Evolutionary conservation across 1,140 invertebrate genomes (phyloP).

Genomic region (Drosophila parabipectinata): DNA sequence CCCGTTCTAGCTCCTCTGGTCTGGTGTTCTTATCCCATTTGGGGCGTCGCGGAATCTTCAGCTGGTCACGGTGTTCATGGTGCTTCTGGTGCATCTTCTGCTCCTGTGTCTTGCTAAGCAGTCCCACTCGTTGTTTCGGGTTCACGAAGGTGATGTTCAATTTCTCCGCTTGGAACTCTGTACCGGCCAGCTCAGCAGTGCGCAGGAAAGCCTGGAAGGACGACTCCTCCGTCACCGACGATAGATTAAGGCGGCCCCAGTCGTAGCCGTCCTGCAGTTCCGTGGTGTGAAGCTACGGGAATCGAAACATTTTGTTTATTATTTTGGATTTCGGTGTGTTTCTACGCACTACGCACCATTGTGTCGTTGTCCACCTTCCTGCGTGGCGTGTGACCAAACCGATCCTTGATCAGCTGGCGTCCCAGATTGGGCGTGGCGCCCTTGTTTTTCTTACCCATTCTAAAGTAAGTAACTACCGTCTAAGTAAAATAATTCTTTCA

Average conservation of each 20-base stretch:
- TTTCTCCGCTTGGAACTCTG: constrained; percentile 96
- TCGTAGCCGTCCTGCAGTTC: constrained; percentile 95
- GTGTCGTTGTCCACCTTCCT: constrained; percentile 87
- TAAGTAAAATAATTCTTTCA: neutral
- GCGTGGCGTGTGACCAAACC: constrained; percentile 87
- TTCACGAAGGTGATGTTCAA: constrained; percentile 89
- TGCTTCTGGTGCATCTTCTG: constrained; percentile 87
- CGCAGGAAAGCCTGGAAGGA: constrained; percentile 98
- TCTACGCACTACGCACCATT: constrained; percentile 84
- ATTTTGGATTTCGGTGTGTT: constrained; percentile 9
- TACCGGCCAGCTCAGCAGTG: constrained; percentile 96
- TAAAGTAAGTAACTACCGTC: neutral
- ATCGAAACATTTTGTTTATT: constrained; percentile 21
- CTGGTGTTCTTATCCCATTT: constrained; percentile 91
- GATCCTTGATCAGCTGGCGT: constrained; percentile 90
- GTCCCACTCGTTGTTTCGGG: constrained; percentile 86
- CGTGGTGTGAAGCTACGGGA: constrained; percentile 91
- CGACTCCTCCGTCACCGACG: constrained; percentile 97
- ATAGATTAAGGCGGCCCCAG: constrained; percentile 94
- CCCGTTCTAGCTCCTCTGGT: constrained; percentile 90
- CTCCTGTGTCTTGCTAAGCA: constrained; percentile 88
- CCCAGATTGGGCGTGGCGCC: constrained; percentile 85
- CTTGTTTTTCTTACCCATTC: constrained; percentile 76
- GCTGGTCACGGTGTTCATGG: constrained; percentile 87
- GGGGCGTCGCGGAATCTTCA: constrained; percentile 94